A percentile compares a stretch with the other conserved stretches of the same genome.
phyloP scores from a whole-genome alignment of 2,888 invertebrate genomes.

The Teleiodes luculella region DNA sequence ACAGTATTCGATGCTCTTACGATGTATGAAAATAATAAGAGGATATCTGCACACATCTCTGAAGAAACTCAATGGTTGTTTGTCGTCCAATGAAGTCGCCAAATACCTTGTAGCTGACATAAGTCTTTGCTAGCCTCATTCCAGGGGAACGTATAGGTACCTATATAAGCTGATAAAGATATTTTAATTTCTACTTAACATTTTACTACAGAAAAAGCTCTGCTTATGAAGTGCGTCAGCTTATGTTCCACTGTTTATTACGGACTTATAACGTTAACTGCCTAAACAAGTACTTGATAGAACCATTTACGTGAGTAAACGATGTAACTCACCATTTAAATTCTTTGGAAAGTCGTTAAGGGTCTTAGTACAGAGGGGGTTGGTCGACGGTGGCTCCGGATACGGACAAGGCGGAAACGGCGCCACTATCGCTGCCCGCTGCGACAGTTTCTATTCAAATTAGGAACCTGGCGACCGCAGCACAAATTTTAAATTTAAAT shows the following conservation, averaged over 20 bases:
- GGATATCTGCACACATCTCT: no score
- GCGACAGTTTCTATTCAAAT: conserved; percentile 69
- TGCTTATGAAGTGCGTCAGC: neutral
- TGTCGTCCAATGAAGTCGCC: no score
- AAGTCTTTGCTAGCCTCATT: no score
- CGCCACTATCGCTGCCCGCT: conserved; percentile 49
- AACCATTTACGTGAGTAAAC: conserved; percentile 47
- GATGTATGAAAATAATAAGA: no score
- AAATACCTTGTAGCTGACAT: no score
- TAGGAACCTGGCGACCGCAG: conserved; percentile 40
- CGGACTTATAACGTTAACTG: neutral
- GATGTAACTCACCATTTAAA: conserved; percentile 48
- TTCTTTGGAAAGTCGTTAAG: conserved; percentile 55
- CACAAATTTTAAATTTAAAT: conserved; percentile 26
- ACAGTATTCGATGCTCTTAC: no score
- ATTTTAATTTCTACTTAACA: no score
- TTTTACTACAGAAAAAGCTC: no score
- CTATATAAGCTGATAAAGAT: no score
- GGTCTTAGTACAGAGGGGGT: conserved; percentile 37
- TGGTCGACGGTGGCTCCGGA: conserved; percentile 30
- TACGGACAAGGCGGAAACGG: conserved; percentile 56
- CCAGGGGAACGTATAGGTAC: no score
- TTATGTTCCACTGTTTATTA: neutral
- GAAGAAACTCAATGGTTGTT: no score
- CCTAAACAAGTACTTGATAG: conserved; percentile 17